Percentiles rank a stretch among this genome's conserved stretches.
Conservation (phyloP, 2,113 vertebrate genomes). For the Isichthys henryi region DNA sequence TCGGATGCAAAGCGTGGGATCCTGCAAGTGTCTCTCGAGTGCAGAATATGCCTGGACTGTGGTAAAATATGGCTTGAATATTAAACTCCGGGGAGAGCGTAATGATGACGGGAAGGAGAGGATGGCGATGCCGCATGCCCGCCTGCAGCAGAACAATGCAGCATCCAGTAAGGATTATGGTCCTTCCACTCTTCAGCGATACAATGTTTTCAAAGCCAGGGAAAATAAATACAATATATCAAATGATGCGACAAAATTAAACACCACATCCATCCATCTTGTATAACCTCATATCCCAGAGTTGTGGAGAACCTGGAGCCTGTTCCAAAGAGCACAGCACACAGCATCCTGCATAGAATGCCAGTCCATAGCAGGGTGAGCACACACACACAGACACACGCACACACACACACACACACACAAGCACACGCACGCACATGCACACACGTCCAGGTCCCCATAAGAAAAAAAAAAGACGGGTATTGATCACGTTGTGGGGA, state of each 20-base stretch:
- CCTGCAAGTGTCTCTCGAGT: not conserved
- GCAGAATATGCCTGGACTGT: not conserved
- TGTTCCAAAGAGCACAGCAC: not conserved
- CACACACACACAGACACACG: not conserved
- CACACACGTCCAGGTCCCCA: too few species aligned
- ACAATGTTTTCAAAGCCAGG: not conserved
- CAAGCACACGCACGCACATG: too few species aligned
- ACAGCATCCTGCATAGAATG: not conserved
- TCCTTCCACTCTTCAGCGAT: not conserved
- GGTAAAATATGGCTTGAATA: not conserved
- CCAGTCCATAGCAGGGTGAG: not conserved
- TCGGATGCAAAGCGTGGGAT: constrained; percentile 7
- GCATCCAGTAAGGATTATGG: not conserved
- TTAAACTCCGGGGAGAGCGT: not conserved
- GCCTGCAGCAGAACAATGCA: not conserved
- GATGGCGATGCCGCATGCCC: too few species aligned
- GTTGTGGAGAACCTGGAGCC: not conserved
- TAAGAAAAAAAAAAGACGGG: too few species aligned
- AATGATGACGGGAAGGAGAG: not conserved
- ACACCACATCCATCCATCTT: not conserved
- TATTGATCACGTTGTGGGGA: too few species aligned
- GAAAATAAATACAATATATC: not conserved
- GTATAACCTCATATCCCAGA: not conserved
- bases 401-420: too few species aligned
- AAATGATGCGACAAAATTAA: not conserved